Percentiles rank a stretch among this genome's conserved stretches.
These are phyloP conservation scores for Puntigrus tetrazona DNA, from an alignment of 2,113 vertebrate species.

Conservation along the genomic window DNA sequence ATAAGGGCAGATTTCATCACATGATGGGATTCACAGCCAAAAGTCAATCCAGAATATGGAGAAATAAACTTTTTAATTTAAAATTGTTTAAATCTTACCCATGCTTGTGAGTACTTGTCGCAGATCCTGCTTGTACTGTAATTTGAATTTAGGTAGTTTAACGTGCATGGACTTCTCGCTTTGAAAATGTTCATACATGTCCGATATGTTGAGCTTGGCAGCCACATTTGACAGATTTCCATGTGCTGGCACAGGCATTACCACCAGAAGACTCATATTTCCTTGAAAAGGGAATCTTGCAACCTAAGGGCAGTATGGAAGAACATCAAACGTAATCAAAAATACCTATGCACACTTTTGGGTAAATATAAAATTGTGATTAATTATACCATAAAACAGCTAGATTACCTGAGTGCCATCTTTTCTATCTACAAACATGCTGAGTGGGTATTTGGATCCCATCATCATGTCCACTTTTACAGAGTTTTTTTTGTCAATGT, in stretches of 20 bases:
- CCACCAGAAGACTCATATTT: constrained; percentile 84
- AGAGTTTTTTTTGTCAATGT: constrained; percentile 73
- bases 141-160: constrained; percentile 84
- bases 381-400: neutral
- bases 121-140: constrained; percentile 84
- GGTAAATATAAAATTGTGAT: neutral
- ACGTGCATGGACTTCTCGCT: constrained; percentile 79
- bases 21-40: neutral
- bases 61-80: neutral
- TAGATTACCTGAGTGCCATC: constrained; percentile 80
- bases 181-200: constrained; percentile 74
- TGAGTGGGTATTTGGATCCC: constrained; percentile 79
- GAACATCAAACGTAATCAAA: neutral
- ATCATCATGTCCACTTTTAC: constrained; percentile 90
- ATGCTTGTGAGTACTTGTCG: constrained; percentile 77
- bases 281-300: constrained; percentile 87
- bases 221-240: constrained; percentile 76
- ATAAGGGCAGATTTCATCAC: neutral
- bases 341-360: neutral
- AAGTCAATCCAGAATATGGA: neutral
- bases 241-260: constrained; percentile 75
- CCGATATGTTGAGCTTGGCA: constrained; percentile 75
- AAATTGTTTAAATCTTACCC: too few relatives aligned
- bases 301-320: constrained; percentile 71
- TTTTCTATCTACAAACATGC: constrained; percentile 77